These are phyloP conservation scores for Darevskia nairensis DNA, from an alignment of 2,797 vertebrate genomes.

Conservation along the genomic window DNA sequence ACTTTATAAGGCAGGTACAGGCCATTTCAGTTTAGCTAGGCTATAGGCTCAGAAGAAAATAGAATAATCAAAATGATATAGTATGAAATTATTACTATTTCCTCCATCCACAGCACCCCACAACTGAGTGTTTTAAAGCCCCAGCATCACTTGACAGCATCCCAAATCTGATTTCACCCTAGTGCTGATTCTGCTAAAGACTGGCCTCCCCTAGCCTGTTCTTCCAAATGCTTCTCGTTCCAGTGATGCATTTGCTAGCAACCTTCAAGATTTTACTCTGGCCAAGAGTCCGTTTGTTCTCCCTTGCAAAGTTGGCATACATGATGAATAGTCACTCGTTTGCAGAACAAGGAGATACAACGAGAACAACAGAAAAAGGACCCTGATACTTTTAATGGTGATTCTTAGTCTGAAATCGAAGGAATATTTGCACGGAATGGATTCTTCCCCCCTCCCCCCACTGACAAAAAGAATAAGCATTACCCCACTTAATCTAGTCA, in stretches of 20 bases:
- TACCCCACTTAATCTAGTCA: slow-evolving; percentile 64
- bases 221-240: no score
- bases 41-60: no score
- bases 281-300: slow-evolving; percentile 52
- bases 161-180: no score
- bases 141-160: no score
- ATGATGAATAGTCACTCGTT: slow-evolving; percentile 63
- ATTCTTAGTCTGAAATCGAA: slow-evolving; percentile 69
- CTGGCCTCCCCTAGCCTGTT: not conserved
- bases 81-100: no score
- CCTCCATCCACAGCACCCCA: no score
- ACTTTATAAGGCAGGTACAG: no score
- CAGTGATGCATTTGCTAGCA: not conserved
- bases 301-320: slow-evolving; percentile 45
- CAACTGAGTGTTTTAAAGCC: no score
- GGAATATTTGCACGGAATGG: slow-evolving; percentile 55
- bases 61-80: no score
- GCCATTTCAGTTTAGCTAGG: no score
- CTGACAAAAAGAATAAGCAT: slow-evolving; percentile 56
- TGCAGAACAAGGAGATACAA: slow-evolving; percentile 67
- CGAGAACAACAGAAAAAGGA: slow-evolving; percentile 52
- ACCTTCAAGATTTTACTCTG: slow-evolving; percentile 30
- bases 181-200: not conserved
- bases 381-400: slow-evolving; percentile 55
- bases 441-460: slow-evolving; percentile 62